Base-by-base conservation (phyloP, 2,797 vertebrate species). In the Muraenolepis orangiensis region DNA sequence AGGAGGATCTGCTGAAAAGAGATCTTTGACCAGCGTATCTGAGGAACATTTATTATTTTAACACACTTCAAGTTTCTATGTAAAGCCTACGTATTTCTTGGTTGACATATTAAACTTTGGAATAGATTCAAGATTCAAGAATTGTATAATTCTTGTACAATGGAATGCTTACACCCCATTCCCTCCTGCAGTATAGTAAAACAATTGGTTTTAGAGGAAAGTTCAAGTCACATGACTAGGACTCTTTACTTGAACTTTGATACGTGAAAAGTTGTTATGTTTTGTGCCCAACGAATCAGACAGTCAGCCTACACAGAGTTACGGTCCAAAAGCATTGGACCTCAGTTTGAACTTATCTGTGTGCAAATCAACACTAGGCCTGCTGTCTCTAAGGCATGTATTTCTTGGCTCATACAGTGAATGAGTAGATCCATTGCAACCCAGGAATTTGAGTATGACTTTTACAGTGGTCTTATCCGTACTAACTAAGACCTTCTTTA, bases 1-100 rank as follows among this genome's bases (percentile, higher is more conserved):
- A 86, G 76, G 79, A 88, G 83, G 77, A 87, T 86, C 86, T 87
- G 75, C 75, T 74, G 71, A 72, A 85, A 84, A 77, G 80, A 76
- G 36, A 76, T 74, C 72, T 89, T 89, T 84, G 79, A 90, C 89
- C 87, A 89, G 88, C 85, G 80, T 81, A 79, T 91, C 83, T 81
- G 57, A 72, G 69, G 57, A 78, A 70, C 77, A 36, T 78, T 76
- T 82, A 3, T 34, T 34, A n/a, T 64, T 64, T 64, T 64, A 23
- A 11, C 57, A 26, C 7, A 26, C 51, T 64, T 3, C 23, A 23
- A n/a, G 7, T n/a, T 57, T 57, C 57, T 64, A 64, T 64, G 23
- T 26, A 26, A 64, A 64, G 23, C 57, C 57, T 64, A 64, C 57
- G 26, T 26, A 64, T 64, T 64, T 2, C n/a, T 12, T 26, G 6